phyloP scores from a whole-genome alignment of 1,140 invertebrate genomes.

The Ephestia elutella region DNA sequence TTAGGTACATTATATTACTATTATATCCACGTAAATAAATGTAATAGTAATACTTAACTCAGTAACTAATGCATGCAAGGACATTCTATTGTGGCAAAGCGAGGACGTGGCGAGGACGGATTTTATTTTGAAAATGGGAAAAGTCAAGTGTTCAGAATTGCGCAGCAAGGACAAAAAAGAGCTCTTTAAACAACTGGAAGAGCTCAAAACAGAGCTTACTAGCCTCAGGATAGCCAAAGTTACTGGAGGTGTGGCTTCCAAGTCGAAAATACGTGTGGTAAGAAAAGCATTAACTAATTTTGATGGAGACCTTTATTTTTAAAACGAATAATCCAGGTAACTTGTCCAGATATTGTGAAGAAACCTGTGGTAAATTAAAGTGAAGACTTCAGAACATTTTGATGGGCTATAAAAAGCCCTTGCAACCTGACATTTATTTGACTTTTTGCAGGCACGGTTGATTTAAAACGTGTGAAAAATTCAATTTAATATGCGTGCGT shows the following conservation, averaged over 20 bases:
- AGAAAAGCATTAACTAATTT: too few species aligned
- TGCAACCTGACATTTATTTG: background rate
- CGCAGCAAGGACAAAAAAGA: slow-evolving; percentile 98
- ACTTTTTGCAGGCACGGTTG: background rate
- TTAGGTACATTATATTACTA: too few species aligned
- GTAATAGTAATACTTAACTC: too few species aligned
- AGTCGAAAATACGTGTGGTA: slow-evolving; percentile 86
- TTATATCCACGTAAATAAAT: too few species aligned
- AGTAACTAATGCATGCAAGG: too few species aligned
- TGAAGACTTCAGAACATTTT: background rate
- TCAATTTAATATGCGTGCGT: slow-evolving; percentile 1
- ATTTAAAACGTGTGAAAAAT: slow-evolving; percentile 5
- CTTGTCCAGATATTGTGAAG: too few species aligned
- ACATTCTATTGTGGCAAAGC: too few species aligned
- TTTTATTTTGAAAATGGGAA: slow-evolving; percentile 72
- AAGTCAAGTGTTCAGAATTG: slow-evolving; percentile 95
- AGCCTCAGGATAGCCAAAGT: slow-evolving; percentile 96
- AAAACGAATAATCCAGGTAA: too few species aligned
- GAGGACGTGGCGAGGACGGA: too few species aligned
- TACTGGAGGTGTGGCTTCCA: slow-evolving; percentile 97
- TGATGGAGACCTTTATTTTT: too few species aligned
- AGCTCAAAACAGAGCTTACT: slow-evolving; percentile 95
- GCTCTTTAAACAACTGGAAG: slow-evolving; percentile 94
- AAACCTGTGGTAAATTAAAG: too few species aligned
- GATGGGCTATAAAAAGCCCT: background rate